Evolutionary conservation across 1,140 invertebrate genomes (phyloP).

Genomic region (Aphelenchoides fujianensis): DNA sequence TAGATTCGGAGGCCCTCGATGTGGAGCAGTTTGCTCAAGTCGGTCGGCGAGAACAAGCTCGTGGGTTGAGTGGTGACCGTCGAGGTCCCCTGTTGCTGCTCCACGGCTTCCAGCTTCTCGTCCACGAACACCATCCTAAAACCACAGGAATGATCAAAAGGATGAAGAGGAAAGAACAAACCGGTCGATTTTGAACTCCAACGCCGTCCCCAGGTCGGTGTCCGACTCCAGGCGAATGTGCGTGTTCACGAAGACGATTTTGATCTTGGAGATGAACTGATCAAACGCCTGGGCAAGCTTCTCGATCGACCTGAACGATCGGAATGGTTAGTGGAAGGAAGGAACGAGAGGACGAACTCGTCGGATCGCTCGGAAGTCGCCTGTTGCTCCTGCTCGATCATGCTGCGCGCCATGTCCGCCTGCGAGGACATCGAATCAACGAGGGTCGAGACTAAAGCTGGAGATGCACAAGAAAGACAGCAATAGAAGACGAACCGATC

Average conservation of each 20-base stretch:
- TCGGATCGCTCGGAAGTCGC: not conserved
- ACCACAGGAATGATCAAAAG: too few species aligned
- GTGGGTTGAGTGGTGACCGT: conserved; percentile 33
- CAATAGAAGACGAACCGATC: too few species aligned
- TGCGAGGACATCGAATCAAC: conserved; percentile 43
- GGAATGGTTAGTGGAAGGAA: conserved; percentile 15
- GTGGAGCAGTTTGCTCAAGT: conserved; percentile 46
- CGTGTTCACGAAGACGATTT: conserved; percentile 41
- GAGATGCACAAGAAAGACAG: too few species aligned
- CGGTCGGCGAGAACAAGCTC: conserved; percentile 37
- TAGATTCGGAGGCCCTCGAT: conserved; percentile 41
- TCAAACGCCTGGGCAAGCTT: conserved; percentile 47
- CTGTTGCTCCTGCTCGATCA: conserved; percentile 10
- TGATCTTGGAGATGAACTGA: conserved; percentile 45
- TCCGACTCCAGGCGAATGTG: conserved; percentile 39
- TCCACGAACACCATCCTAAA: conserved; percentile 54
- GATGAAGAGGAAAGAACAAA: too few species aligned
- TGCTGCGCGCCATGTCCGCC: conserved; percentile 37
- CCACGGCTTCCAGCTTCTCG: conserved; percentile 39
- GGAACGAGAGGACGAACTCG: not conserved
- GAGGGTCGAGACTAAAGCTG: conserved; percentile 34
- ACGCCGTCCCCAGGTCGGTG: conserved; percentile 35
- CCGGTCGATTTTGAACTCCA: conserved; percentile 53
- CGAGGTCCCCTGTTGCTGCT: conserved; percentile 19
- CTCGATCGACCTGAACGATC: conserved; percentile 24